These are phyloP conservation scores for Acleris literana DNA, from an alignment of 2,888 invertebrate species.

Conservation along the genomic window DNA sequence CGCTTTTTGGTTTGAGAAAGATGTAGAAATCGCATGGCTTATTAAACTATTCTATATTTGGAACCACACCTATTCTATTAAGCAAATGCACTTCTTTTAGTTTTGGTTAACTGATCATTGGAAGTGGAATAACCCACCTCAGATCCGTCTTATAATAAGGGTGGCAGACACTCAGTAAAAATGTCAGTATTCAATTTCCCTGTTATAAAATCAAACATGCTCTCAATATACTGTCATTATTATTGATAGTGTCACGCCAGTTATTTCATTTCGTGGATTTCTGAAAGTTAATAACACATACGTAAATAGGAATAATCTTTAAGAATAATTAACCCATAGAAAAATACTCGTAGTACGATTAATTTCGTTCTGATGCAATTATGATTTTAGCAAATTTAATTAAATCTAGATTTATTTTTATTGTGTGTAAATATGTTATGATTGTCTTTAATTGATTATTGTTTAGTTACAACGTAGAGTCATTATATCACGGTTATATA, in stretches of 20 bases:
- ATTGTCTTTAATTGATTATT: constrained; percentile 65
- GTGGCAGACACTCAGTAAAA: constrained; percentile 15
- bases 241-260: constrained; percentile 18
- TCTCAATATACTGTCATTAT: constrained; percentile 8
- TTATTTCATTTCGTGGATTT: constrained; percentile 68
- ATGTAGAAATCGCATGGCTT: constrained; percentile 74
- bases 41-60: constrained; percentile 53
- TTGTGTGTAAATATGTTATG: constrained; percentile 78
- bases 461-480: constrained; percentile 27
- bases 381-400: constrained; percentile 77
- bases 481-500: constrained; percentile 31
- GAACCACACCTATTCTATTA: constrained; percentile 45
- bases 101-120: constrained; percentile 43
- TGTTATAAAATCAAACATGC: neutral
- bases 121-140: constrained; percentile 57
- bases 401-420: constrained; percentile 39
- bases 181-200: neutral
- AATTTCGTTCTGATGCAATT: constrained; percentile 73
- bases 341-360: constrained; percentile 72
- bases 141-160: constrained; percentile 69
- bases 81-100: constrained; percentile 38
- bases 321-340: constrained; percentile 76
- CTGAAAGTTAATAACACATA: constrained; percentile 74
- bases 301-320: constrained; percentile 78
- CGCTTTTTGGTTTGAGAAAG: constrained; percentile 60